Evolutionary conservation across 2,113 vertebrate species (phyloP), one percentile per base, ranked within the genome.

Genomic region (Synodontis membranacea): DNA sequence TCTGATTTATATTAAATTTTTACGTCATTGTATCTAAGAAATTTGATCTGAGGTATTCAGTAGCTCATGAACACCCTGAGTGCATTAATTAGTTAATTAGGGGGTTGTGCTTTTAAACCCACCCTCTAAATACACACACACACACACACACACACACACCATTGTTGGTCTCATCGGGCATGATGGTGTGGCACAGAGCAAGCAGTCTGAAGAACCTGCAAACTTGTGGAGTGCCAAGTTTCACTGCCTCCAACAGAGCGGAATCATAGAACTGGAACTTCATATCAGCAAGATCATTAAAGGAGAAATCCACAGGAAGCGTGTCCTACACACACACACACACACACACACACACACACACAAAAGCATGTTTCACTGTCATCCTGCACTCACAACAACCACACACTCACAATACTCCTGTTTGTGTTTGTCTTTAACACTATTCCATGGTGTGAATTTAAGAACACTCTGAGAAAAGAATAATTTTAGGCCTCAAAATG

Each of bases 161-260:
- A 93, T 96, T 92, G 11, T 91, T 94, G 91, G 97, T 98, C 91
- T 99, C 97, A 88, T 97, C 97, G 0, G 96, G 92, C 96, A 99
- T 99, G 89, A 97, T 97, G 0, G 97, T 99, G 93, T 99, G 97
- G 89, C 98, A 99, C 25, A 99, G 93, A 0, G 97, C 96, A 82
- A 99, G 96, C 83, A 97, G 95, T 0, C 97, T 94, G 92, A 99
- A 98, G 95, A 99, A 99, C 72, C 92, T 82, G 56, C 97, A 96
- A 0, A 96, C 96, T 0, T 95, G 92, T 0, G 66, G 84, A 76
- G 95, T 95, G 81, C 88, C 92, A 80, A 90, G 90, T 94, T 96
- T 97, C 92, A 98, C 94, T 0, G 96, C 96, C 91, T 97, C 96
- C 85, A 97, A 94, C 93, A 99, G 94, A 85, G 94, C 92, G 19